Percentiles rank a stretch among this genome's conserved stretches.
These are phyloP conservation scores for Toxonevra muliebris DNA, from an alignment of 2,888 invertebrate species.

Conservation along the genomic window DNA sequence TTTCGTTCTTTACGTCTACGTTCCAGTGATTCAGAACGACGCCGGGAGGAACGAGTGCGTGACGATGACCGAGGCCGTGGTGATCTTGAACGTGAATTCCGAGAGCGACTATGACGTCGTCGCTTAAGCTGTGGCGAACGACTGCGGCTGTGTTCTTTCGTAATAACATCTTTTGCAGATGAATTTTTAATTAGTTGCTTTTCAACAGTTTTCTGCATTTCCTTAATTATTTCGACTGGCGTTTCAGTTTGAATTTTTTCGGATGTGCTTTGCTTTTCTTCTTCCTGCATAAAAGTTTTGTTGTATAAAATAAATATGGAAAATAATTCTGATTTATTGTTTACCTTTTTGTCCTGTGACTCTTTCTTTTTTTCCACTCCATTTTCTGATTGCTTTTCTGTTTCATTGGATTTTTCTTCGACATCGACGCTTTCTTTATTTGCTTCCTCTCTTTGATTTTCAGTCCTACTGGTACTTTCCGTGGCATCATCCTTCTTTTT, in stretches of 20 bases:
- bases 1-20: constrained; percentile 54
- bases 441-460: no score
- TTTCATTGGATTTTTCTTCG: no score
- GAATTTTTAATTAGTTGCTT: not conserved
- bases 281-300: not conserved
- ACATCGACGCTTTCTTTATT: no score
- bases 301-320: not conserved
- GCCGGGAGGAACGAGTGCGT: constrained; percentile 34
- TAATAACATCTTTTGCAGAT: not conserved
- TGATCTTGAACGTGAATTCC: constrained; percentile 27
- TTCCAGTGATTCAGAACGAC: constrained; percentile 53
- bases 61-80: not conserved
- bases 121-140: constrained; percentile 29
- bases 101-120: constrained; percentile 13
- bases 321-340: no score
- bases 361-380: no score
- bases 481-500: no score
- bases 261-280: not conserved
- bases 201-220: not conserved
- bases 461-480: no score
- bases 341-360: no score
- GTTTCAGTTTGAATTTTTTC: constrained; percentile 16
- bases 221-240: not conserved
- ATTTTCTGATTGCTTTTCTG: no score
- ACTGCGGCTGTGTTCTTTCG: constrained; percentile 21